phyloP scores from a whole-genome alignment of 2,113 vertebrate genomes.

The Pagrus major region DNA sequence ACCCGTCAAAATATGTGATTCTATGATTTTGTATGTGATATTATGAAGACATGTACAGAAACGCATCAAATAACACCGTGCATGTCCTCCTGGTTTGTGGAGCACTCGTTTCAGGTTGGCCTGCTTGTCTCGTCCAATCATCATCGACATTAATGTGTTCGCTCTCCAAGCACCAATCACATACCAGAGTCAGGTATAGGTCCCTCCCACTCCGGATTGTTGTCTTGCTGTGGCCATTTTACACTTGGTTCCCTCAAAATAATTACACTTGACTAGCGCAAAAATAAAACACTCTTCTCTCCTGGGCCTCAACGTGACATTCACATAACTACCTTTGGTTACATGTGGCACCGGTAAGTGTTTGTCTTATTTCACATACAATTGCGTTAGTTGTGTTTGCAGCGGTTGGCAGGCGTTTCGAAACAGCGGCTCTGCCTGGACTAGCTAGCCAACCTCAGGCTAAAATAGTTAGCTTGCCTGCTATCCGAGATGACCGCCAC shows the following conservation, averaged over 20 bases:
- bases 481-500: conserved; percentile 71
- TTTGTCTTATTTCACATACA: neutral
- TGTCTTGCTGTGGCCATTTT: conserved; percentile 82
- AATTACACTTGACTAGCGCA: conserved; percentile 46
- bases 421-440: neutral
- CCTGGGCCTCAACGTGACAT: conserved; percentile 10
- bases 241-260: conserved; percentile 39
- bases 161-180: conserved; percentile 61
- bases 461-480: conserved; percentile 63
- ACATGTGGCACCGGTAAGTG: conserved; percentile 59
- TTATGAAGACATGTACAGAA: neutral
- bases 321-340: neutral
- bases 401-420: neutral
- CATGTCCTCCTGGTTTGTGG: neutral
- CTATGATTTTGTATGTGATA: neutral
- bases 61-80: neutral
- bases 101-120: neutral
- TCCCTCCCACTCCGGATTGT: conserved; percentile 56
- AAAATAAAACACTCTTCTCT: conserved; percentile 28
- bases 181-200: neutral
- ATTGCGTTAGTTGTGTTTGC: neutral
- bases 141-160: neutral
- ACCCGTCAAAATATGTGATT: conserved; percentile 11
- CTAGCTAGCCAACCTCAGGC: conserved; percentile 31
- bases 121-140: conserved; percentile 68